A percentile compares a stretch with the other conserved stretches of the same genome.
Conservation (phyloP, 1,140 invertebrate species). For the Macrostomum lignano region DNA sequence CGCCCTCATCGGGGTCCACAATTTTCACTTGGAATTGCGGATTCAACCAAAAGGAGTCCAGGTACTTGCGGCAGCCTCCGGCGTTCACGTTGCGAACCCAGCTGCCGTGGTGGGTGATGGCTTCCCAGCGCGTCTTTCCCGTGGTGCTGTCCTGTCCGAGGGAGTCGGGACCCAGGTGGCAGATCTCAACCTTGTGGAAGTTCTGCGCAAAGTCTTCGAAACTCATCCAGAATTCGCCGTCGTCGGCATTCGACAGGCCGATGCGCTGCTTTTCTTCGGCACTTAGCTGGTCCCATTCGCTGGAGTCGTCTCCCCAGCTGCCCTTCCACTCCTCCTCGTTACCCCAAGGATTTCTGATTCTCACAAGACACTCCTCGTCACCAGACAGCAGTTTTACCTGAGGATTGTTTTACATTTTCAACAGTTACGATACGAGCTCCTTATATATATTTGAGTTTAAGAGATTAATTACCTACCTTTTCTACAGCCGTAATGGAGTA, state of each 20-base stretch:
- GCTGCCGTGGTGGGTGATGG: conserved; percentile 64
- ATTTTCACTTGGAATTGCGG: conserved; percentile 72
- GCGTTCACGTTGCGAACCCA: conserved; percentile 71
- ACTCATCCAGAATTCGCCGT: conserved; percentile 66
- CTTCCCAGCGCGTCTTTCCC: conserved; percentile 43
- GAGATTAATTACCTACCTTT: conserved; percentile 34
- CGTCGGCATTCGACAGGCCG: conserved; percentile 61
- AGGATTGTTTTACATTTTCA: conserved; percentile 38
- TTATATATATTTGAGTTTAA: neutral
- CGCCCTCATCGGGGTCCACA: conserved; percentile 44
- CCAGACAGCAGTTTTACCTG: conserved; percentile 4
- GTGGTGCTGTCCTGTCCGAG: conserved; percentile 35
- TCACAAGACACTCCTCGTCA: conserved; percentile 38
- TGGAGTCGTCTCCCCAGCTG: conserved; percentile 19
- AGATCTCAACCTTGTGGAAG: conserved; percentile 8
- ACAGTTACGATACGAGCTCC: neutral
- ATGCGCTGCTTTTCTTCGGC: conserved; percentile 58
- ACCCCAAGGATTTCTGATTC: conserved; percentile 74
- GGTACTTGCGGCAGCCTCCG: conserved; percentile 76
- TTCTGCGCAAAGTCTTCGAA: conserved; percentile 6
- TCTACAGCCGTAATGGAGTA: conserved; percentile 55
- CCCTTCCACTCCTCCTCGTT: conserved; percentile 81
- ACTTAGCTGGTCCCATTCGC: conserved; percentile 69
- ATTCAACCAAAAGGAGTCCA: conserved; percentile 72
- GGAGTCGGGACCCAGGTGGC: conserved; percentile 8